Conservation (phyloP, 1,140 invertebrate species). For the Drosophila guanche region DNA sequence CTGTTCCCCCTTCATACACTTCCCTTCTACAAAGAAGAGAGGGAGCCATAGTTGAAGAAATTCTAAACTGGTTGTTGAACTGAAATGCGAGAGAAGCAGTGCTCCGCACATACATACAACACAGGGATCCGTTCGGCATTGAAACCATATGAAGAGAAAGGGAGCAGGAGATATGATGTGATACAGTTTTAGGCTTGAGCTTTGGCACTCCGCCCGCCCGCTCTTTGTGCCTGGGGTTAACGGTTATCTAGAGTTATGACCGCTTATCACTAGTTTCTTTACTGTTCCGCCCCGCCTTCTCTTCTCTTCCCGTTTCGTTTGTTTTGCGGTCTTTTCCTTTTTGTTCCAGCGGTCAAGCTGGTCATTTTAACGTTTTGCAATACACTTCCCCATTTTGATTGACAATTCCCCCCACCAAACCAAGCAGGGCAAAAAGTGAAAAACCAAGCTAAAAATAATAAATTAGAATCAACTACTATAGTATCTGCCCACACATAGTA, state of each 20-base stretch:
- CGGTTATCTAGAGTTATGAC: constrained; percentile 36
- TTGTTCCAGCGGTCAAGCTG: too few species aligned
- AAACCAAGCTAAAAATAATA: constrained; percentile 35
- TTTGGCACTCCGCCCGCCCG: constrained; percentile 2
- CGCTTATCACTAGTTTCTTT: constrained; percentile 58
- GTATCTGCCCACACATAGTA: constrained; percentile 17
- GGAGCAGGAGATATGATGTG: constrained; percentile 10
- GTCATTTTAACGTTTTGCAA: neutral
- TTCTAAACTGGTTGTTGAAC: constrained; percentile 78
- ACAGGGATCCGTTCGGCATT: constrained; percentile 28
- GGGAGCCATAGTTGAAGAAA: constrained; percentile 40
- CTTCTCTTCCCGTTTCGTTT: constrained; percentile 12
- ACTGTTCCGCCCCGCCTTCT: neutral
- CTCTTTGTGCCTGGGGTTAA: constrained; percentile 20
- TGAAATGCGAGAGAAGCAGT: constrained; percentile 18
- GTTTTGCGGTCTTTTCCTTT: constrained; percentile 1
- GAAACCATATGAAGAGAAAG: constrained; percentile 26
- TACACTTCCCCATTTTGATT: constrained; percentile 16
- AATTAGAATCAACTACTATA: constrained; percentile 17
- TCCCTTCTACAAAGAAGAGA: neutral
- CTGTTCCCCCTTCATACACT: neutral
- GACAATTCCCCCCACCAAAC: neutral
- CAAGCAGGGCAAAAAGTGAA: constrained; percentile 11
- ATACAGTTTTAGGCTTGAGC: constrained; percentile 30
- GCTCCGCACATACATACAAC: too few species aligned